Evolutionary conservation across 2,797 vertebrate species (phyloP).

Genomic region (Synaphobranchus kaupii): DNA sequence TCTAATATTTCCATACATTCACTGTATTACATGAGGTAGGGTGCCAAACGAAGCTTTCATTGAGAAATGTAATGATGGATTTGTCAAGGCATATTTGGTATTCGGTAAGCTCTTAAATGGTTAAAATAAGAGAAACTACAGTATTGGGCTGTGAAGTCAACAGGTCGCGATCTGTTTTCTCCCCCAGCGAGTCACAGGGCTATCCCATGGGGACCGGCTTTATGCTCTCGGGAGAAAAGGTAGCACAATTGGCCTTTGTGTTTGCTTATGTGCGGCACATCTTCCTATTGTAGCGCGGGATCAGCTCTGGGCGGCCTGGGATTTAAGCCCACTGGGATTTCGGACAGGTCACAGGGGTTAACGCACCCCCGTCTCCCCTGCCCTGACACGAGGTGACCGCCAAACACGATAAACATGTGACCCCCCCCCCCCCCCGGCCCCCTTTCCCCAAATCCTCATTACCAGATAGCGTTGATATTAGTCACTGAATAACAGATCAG

Average conservation of each 20-base stretch:
- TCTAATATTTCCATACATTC: no score
- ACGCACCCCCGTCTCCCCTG: slow-evolving; percentile 61
- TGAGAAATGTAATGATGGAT: neutral
- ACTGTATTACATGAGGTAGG: no score
- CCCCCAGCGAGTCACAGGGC: slow-evolving; percentile 65
- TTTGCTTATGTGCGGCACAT: slow-evolving; percentile 75
- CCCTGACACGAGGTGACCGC: slow-evolving; percentile 54
- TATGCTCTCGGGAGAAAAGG: slow-evolving; percentile 69
- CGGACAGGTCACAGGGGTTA: slow-evolving; percentile 75
- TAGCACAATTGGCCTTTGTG: slow-evolving; percentile 77
- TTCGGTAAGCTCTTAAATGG: neutral
- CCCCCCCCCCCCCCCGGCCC: neutral
- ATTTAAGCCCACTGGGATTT: slow-evolving; percentile 80
- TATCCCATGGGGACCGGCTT: slow-evolving; percentile 71
- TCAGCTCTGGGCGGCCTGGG: slow-evolving; percentile 66
- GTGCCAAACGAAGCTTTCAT: no score
- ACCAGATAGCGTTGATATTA: slow-evolving; percentile 56
- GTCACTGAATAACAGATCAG: slow-evolving; percentile 44
- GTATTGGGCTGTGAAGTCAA: slow-evolving; percentile 64
- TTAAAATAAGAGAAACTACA: neutral
- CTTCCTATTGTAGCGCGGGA: slow-evolving; percentile 79
- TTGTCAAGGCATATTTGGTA: slow-evolving; percentile 2
- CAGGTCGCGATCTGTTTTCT: slow-evolving; percentile 64
- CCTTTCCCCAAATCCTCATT: neutral
- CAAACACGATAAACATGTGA: slow-evolving; percentile 66